Conservation (phyloP, 1,140 invertebrate species). For the Sycophaga agraensis region DNA sequence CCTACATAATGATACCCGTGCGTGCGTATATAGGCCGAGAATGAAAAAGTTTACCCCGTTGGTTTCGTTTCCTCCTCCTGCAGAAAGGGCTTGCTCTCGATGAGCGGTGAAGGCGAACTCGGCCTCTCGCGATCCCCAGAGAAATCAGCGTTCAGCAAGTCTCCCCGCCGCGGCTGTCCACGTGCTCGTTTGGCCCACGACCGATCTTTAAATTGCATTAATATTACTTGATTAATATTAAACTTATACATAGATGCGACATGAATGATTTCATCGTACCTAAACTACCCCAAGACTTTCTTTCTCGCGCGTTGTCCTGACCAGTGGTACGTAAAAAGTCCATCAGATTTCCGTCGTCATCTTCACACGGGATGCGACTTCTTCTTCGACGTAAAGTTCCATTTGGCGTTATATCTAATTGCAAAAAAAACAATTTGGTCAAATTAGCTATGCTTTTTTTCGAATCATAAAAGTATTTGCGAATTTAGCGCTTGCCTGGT, state of each 20-base stretch:
- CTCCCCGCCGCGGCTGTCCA: conserved; percentile 66
- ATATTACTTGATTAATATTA: conserved; percentile 8
- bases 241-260: too few species aligned
- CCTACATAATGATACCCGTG: neutral
- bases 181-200: conserved; percentile 82
- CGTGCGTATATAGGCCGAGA: too few species aligned
- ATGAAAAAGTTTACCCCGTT: conserved; percentile 43
- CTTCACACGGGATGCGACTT: conserved; percentile 78
- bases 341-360: conserved; percentile 82
- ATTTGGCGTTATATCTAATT: conserved; percentile 81
- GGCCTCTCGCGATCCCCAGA: conserved; percentile 71
- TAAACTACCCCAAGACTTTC: conserved; percentile 82
- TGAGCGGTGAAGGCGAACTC: conserved; percentile 68
- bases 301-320: conserved; percentile 72
- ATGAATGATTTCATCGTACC: conserved; percentile 52
- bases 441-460: too few species aligned
- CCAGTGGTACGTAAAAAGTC: conserved; percentile 80
- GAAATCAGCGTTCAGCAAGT: conserved; percentile 72
- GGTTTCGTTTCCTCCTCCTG: conserved; percentile 55
- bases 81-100: conserved; percentile 58
- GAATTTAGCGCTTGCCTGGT: conserved; percentile 65
- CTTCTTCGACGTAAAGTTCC: conserved; percentile 79
- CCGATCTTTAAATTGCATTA: conserved; percentile 75
- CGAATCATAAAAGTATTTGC: neutral
- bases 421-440: conserved; percentile 12